phyloP scores from a whole-genome alignment of 2,113 vertebrate genomes.

The Microcebus murinus region DNA sequence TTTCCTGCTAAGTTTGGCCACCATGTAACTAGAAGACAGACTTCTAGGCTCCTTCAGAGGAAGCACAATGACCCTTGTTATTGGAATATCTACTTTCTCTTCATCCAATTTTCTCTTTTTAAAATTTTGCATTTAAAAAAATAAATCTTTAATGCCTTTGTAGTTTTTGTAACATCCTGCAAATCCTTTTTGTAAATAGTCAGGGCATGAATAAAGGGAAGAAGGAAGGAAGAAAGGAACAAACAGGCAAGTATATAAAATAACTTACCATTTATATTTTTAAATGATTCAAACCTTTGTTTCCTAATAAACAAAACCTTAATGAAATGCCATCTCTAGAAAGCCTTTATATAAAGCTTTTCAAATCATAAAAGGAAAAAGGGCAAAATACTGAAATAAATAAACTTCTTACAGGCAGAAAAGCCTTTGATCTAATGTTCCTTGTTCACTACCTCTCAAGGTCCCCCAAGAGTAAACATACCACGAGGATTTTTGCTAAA shows the following conservation, averaged over 20 bases:
- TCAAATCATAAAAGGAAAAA: background rate
- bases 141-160: background rate
- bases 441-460: background rate
- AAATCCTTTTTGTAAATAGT: background rate
- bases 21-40: background rate
- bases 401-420: background rate
- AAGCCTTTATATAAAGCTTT: background rate
- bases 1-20: background rate
- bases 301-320: slow-evolving; percentile 18
- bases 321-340: background rate
- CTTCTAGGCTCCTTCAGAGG: background rate
- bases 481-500: background rate
- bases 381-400: background rate
- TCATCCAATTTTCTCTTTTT: background rate
- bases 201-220: background rate
- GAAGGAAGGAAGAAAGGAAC: background rate
- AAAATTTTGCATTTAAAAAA: background rate
- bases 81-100: background rate
- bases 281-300: background rate
- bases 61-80: background rate
- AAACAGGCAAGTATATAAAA: background rate
- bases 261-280: background rate
- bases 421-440: background rate
- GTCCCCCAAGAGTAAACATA: background rate
- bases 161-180: background rate